phyloP scores from a whole-genome alignment of 2,797 vertebrate species.

The Epinephelus coioides region DNA sequence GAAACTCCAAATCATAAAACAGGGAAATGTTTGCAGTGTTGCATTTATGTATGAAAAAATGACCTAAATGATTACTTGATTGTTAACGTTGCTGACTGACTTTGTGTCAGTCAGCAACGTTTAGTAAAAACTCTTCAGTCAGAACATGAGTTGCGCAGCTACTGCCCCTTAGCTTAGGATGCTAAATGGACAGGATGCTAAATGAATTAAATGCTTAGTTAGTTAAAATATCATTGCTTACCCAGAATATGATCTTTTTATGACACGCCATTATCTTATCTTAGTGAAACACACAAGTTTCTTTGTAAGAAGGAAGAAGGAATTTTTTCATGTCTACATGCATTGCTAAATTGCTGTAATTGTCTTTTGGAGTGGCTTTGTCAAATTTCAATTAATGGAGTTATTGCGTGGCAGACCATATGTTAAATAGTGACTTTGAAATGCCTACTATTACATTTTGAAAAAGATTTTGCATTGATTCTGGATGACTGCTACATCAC shows the following conservation, averaged over 20 bases:
- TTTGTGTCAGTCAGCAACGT: not conserved
- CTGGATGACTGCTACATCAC: too few species aligned
- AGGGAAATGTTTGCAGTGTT: not conserved
- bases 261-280: conserved; percentile 4
- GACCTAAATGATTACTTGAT: not conserved
- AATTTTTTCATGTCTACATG: too few species aligned
- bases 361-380: too few species aligned
- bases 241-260: conserved; percentile 24
- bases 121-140: not conserved
- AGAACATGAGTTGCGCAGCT: not conserved
- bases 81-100: not conserved
- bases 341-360: too few species aligned
- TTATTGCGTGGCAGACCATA: too few species aligned
- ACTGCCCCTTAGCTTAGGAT: too few species aligned
- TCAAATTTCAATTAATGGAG: too few species aligned
- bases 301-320: not conserved
- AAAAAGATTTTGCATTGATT: too few species aligned
- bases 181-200: too few species aligned
- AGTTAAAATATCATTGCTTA: not conserved
- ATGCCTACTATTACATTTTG: too few species aligned
- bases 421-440: too few species aligned
- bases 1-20: not conserved
- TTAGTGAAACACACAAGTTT: not conserved
- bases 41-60: not conserved
- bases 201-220: not conserved